A percentile compares a stretch with the other conserved stretches of the same genome.
Conservation (phyloP, 2,113 vertebrate species). For the Cyprinodon variegatus region DNA sequence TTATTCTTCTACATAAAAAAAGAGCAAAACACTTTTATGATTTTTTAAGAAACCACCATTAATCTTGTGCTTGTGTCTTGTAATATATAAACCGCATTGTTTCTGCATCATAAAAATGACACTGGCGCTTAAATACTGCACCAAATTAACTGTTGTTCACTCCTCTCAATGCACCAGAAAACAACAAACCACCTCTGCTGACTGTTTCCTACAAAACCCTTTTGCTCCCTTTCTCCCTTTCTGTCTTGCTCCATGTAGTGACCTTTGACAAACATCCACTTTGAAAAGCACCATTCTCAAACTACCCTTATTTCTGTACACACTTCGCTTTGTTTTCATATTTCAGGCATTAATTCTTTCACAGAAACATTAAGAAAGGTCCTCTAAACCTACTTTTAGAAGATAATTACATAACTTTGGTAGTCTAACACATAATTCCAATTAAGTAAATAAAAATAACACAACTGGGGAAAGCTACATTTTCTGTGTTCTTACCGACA, state of each 20-base stretch:
- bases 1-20: neutral
- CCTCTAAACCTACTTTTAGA: neutral
- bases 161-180: neutral
- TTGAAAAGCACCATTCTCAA: neutral
- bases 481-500: neutral
- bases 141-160: neutral
- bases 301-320: neutral
- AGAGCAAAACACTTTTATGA: neutral
- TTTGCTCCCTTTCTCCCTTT: neutral
- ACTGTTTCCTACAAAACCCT: neutral
- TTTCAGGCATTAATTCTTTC: neutral
- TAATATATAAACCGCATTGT: neutral
- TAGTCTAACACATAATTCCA: no score
- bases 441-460: neutral
- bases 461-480: neutral
- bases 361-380: no score
- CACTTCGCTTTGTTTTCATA: neutral
- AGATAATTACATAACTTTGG: neutral
- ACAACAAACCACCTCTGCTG: neutral
- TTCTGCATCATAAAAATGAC: neutral
- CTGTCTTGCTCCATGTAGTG: neutral
- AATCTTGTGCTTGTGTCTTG: neutral
- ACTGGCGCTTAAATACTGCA: neutral
- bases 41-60: neutral
- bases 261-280: constrained; percentile 7